Evolutionary conservation across 1,140 invertebrate genomes (phyloP).

Genomic region (Cyrtorhinus lividipennis): DNA sequence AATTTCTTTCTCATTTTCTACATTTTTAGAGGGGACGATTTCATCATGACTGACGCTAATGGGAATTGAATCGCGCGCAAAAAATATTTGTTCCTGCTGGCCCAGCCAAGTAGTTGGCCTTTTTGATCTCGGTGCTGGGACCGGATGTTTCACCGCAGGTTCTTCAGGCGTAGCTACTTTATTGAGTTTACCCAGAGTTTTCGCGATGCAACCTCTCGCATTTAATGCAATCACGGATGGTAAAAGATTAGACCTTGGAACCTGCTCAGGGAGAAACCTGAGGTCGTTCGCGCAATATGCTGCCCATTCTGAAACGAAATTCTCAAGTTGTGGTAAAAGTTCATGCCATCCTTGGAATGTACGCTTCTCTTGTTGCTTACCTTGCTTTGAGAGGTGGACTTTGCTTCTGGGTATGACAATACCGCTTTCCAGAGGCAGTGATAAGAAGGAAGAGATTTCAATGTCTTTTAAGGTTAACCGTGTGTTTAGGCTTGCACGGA

Average conservation of each 20-base stretch:
- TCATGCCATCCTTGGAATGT: background rate
- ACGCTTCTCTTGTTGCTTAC: no score
- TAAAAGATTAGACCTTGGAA: conserved; percentile 31
- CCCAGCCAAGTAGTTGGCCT: background rate
- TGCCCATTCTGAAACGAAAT: conserved; percentile 30
- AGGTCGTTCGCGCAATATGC: conserved; percentile 36
- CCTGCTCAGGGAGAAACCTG: conserved; percentile 37
- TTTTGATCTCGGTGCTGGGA: background rate
- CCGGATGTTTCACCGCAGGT: background rate
- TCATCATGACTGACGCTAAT: no score
- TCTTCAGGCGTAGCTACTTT: background rate
- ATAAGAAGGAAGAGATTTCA: conserved; percentile 15
- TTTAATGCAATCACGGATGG: conserved; percentile 36
- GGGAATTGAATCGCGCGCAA: no score
- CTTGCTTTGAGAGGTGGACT: conserved; percentile 21
- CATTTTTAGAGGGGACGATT: no score
- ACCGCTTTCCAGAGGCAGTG: conserved; percentile 24
- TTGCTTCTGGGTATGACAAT: conserved; percentile 20
- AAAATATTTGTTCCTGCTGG: no score
- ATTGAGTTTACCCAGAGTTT: background rate
- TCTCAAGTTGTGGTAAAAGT: background rate
- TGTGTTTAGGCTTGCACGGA: background rate
- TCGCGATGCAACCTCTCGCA: conserved; percentile 24
- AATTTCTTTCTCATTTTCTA: no score
- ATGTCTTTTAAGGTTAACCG: conserved; percentile 3